Evolutionary conservation across 1,140 invertebrate genomes (phyloP).

Genomic region (Temnothorax longispinosus): DNA sequence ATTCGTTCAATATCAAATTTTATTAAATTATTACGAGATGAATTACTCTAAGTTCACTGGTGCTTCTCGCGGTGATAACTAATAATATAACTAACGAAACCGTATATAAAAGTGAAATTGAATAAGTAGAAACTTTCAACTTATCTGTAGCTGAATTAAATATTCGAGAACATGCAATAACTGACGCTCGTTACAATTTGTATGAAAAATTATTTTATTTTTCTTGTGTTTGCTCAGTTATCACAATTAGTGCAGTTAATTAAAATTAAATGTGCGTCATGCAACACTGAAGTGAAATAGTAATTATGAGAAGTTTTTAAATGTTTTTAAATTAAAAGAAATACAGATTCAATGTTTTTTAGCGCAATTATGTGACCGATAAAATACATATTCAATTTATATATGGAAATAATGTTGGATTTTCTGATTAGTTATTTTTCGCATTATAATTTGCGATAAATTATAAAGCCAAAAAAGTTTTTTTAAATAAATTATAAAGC

Average conservation of each 20-base stretch:
- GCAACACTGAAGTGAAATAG: not conserved
- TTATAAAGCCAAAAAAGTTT: not conserved
- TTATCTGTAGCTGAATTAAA: slow-evolving; percentile 1
- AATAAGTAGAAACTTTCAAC: not conserved
- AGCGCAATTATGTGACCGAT: not conserved
- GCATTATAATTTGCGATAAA: slow-evolving; percentile 8
- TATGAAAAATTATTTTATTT: slow-evolving; percentile 1
- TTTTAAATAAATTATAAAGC: too few species aligned
- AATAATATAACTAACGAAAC: slow-evolving; percentile 27
- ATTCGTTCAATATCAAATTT: not conserved
- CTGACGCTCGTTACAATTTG: not conserved
- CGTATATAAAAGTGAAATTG: slow-evolving; percentile 13
- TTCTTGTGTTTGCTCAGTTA: not conserved
- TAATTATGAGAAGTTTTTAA: not conserved
- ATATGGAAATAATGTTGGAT: slow-evolving; percentile 4
- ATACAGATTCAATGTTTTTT: not conserved
- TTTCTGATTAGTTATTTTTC: not conserved
- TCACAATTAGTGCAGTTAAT: not conserved
- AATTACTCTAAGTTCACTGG: not conserved
- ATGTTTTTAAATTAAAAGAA: not conserved
- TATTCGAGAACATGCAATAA: not conserved
- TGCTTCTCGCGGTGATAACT: not conserved
- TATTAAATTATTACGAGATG: not conserved
- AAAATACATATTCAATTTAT: slow-evolving; percentile 9
- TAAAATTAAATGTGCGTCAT: not conserved